Evolutionary conservation across 2,888 invertebrate species (phyloP).

Genomic region (Poecilus cupreus): DNA sequence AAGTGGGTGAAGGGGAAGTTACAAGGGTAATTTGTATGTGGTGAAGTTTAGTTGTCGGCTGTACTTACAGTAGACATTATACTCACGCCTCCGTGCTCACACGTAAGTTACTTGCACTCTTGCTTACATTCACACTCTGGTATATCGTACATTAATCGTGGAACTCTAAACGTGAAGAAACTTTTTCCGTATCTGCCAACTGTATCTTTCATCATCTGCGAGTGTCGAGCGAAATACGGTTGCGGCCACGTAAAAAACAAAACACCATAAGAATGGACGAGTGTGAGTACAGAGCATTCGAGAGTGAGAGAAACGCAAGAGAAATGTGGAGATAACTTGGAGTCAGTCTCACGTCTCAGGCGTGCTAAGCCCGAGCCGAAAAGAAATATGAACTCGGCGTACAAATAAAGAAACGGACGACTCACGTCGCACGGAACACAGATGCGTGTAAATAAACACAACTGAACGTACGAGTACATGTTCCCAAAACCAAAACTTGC

Average conservation of each 20-base stretch:
- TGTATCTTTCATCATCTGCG: constrained; percentile 44
- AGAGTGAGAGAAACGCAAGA: neutral
- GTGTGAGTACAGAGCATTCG: too few species aligned
- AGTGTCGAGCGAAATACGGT: constrained; percentile 1
- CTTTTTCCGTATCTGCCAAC: constrained; percentile 32
- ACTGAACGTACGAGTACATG: neutral
- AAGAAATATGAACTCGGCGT: constrained; percentile 65
- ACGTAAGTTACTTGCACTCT: neutral
- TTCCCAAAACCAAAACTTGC: too few species aligned
- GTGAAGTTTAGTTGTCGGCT: too few species aligned
- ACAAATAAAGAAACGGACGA: constrained; percentile 64
- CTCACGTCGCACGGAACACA: constrained; percentile 60
- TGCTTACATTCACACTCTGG: constrained; percentile 6
- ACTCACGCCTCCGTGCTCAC: neutral
- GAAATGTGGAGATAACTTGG: neutral
- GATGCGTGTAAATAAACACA: constrained; percentile 63
- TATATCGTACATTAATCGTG: constrained; percentile 30
- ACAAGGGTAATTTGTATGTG: too few species aligned
- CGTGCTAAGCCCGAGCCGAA: constrained; percentile 56
- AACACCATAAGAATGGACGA: neutral
- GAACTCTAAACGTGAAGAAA: constrained; percentile 8
- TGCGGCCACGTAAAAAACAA: constrained; percentile 30
- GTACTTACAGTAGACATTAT: too few species aligned
- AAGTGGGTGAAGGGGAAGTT: too few species aligned
- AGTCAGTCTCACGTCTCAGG: constrained; percentile 1